Conservation (phyloP, 2,888 invertebrate genomes). For the Rapana venosa region DNA sequence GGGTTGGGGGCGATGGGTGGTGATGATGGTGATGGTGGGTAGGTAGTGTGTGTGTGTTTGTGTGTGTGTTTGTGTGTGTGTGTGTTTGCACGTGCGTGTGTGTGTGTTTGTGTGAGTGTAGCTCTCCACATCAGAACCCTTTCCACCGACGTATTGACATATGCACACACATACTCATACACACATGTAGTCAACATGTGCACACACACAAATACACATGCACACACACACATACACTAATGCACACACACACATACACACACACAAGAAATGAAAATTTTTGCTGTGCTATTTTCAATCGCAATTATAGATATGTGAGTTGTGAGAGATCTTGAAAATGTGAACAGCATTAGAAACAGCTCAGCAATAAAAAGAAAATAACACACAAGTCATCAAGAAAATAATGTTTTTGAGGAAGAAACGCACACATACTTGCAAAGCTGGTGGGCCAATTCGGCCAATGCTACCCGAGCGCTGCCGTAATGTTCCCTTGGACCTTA, state of each 20-base stretch:
- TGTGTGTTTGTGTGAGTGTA: too few species aligned
- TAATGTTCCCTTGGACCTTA: not conserved
- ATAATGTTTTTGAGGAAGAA: not conserved
- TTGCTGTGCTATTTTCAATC: too few species aligned
- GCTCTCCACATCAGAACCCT: too few species aligned
- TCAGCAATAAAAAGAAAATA: not conserved
- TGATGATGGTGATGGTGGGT: too few species aligned
- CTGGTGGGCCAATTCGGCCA: not conserved
- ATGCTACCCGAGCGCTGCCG: slow-evolving; percentile 18
- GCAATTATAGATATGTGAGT: too few species aligned
- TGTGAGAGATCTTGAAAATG: too few species aligned
- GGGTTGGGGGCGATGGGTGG: not conserved
- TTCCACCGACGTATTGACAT: not conserved
- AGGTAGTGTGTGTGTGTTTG: not conserved
- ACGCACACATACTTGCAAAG: not conserved
- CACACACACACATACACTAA: too few species aligned
- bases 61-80: not conserved
- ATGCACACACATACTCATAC: not conserved
- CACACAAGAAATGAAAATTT: too few species aligned
- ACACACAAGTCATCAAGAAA: not conserved
- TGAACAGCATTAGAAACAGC: too few species aligned
- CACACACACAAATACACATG: too few species aligned
- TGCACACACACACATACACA: too few species aligned
- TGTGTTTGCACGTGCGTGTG: not conserved
- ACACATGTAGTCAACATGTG: too few species aligned